Conservation (phyloP, 1,140 invertebrate genomes). For the Euborellia annulipes region DNA sequence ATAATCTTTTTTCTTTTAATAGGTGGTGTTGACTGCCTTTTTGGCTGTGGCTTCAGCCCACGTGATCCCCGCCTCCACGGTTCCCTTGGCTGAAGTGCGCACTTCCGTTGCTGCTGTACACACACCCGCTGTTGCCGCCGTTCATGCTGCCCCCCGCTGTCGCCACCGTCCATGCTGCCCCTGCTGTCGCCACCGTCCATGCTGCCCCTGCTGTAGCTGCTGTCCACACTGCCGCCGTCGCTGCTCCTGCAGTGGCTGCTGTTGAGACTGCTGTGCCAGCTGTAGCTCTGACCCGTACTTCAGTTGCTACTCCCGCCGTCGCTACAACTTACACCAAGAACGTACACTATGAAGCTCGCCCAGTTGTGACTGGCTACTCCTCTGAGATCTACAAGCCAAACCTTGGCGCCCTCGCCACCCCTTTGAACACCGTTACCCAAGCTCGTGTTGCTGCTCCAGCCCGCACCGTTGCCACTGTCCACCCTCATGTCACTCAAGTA, state of each 20-base stretch:
- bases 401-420: constrained; percentile 15
- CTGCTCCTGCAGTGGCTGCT: constrained; percentile 13
- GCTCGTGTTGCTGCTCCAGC: constrained; percentile 7
- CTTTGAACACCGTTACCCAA: constrained; percentile 8
- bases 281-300: too few species aligned
- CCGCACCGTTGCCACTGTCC: constrained; percentile 19
- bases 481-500: constrained; percentile 20
- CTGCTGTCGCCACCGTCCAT: constrained; percentile 11
- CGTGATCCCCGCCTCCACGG: constrained; percentile 20
- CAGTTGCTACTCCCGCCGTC: constrained; percentile 22
- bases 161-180: constrained; percentile 8
- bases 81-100: constrained; percentile 5
- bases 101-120: neutral
- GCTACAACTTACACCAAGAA: constrained; percentile 14
- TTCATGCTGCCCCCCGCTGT: constrained; percentile 11
- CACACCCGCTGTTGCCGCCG: constrained; percentile 3
- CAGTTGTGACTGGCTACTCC: constrained; percentile 21
- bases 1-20: neutral
- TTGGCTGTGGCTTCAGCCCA: constrained; percentile 36
- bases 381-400: constrained; percentile 18
- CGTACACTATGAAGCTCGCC: constrained; percentile 18
- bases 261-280: constrained; percentile 6
- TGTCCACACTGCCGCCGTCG: constrained; percentile 14
- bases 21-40: constrained; percentile 40
- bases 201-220: constrained; percentile 7